Conservation (phyloP, 2,888 invertebrate genomes). For the Amphiduros pacificus region DNA sequence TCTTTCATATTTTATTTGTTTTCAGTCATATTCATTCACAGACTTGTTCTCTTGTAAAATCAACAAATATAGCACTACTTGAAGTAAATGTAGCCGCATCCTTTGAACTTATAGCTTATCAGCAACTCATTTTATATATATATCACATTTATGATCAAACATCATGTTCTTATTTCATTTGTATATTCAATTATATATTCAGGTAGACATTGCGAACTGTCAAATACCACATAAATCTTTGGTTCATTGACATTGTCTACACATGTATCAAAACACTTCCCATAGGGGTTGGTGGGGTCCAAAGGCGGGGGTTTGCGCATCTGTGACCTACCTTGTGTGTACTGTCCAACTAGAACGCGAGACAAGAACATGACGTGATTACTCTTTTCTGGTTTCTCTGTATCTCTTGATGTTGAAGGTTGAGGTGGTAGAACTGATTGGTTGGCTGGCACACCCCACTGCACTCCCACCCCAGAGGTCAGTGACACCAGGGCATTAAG, state of each 20-base stretch:
- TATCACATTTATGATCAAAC: too few relatives aligned
- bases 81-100: too few relatives aligned
- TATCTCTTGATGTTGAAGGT: too few relatives aligned
- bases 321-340: slow-evolving; percentile 41
- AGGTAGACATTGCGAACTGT: slow-evolving; percentile 53
- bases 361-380: slow-evolving; percentile 50
- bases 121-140: too few relatives aligned
- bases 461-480: not conserved
- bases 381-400: too few relatives aligned
- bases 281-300: slow-evolving; percentile 42
- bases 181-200: slow-evolving; percentile 52
- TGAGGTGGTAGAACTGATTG: too few relatives aligned
- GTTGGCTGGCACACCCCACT: too few relatives aligned
- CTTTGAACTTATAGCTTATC: too few relatives aligned
- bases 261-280: slow-evolving; percentile 51
- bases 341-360: slow-evolving; percentile 48
- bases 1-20: too few relatives aligned
- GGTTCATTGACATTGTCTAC: slow-evolving; percentile 49
- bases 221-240: slow-evolving; percentile 54
- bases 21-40: too few relatives aligned
- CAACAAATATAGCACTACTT: too few relatives aligned
- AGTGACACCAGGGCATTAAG: not conserved
- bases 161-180: slow-evolving; percentile 14
- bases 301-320: slow-evolving; percentile 45
- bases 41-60: too few relatives aligned